phyloP scores from a whole-genome alignment of 2,113 vertebrate genomes.

The Xenotilapia longispinis region DNA sequence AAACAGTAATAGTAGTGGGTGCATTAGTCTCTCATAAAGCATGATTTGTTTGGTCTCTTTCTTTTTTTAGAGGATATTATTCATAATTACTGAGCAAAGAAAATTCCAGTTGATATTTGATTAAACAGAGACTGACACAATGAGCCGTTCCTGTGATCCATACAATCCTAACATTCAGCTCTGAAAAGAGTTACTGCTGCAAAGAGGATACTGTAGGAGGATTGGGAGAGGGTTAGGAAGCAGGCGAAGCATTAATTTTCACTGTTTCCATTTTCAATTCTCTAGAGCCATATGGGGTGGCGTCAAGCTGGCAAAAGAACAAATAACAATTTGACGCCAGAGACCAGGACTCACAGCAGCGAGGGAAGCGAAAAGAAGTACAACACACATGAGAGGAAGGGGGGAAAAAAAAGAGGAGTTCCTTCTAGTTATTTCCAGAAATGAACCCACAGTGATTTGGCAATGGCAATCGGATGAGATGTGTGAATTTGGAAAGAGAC shows the following conservation, averaged over 20 bases:
- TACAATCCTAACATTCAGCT: not conserved
- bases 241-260: constrained; percentile 42
- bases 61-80: not conserved
- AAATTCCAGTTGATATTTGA: not conserved
- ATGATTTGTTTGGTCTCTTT: not conserved
- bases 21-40: constrained; percentile 9
- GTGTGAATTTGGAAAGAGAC: constrained; percentile 11
- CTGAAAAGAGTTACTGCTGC: not conserved
- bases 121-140: not conserved
- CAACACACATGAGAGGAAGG: not conserved
- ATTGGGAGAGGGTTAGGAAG: not conserved
- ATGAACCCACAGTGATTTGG: constrained; percentile 43
- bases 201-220: not conserved
- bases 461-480: constrained; percentile 4
- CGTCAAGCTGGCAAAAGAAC: constrained; percentile 50
- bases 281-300: constrained; percentile 50
- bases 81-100: not conserved
- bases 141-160: not conserved
- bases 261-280: constrained; percentile 44
- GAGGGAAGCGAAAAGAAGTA: not conserved
- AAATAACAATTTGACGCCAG: constrained; percentile 60
- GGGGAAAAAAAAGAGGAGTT: not conserved
- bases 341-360: constrained; percentile 7
- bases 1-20: not conserved
- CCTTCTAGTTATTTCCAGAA: constrained; percentile 16